Percentiles rank a stretch among this genome's conserved stretches.
Conservation (phyloP, 2,888 invertebrate species). For the Nemoura dubitans region DNA sequence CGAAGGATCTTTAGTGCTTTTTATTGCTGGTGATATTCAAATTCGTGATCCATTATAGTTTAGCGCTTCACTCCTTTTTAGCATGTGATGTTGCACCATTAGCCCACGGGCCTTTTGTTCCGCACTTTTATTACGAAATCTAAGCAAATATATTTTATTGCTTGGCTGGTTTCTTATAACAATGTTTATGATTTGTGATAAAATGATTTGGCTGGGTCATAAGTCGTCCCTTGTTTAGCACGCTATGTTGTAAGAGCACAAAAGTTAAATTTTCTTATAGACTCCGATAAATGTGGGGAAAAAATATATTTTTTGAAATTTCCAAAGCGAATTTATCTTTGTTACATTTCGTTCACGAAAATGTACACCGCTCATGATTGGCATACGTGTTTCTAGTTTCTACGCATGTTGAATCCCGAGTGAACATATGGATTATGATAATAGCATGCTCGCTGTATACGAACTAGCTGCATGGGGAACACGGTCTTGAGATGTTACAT, state of each 20-base stretch:
- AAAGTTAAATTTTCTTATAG: too few relatives aligned
- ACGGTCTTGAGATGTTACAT: background rate
- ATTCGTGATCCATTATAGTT: background rate
- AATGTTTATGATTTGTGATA: background rate
- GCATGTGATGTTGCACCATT: background rate
- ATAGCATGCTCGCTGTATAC: background rate
- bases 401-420: background rate
- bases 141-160: constrained; percentile 7
- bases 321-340: too few relatives aligned
- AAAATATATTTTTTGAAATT: too few relatives aligned
- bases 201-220: background rate
- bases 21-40: background rate
- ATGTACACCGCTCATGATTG: too few relatives aligned
- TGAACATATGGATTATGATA: constrained; percentile 7
- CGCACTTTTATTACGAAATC: background rate
- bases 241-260: too few relatives aligned
- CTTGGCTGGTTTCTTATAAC: background rate
- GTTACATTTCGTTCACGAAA: too few relatives aligned
- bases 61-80: background rate
- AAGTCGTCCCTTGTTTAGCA: too few relatives aligned
- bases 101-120: background rate
- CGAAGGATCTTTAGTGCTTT: background rate
- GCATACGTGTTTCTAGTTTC: too few relatives aligned
- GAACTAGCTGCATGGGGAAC: background rate
- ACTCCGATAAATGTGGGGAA: too few relatives aligned